These are phyloP conservation scores for Hyaena hyaena DNA, from an alignment of 2,113 vertebrate species.

Conservation along the genomic window DNA sequence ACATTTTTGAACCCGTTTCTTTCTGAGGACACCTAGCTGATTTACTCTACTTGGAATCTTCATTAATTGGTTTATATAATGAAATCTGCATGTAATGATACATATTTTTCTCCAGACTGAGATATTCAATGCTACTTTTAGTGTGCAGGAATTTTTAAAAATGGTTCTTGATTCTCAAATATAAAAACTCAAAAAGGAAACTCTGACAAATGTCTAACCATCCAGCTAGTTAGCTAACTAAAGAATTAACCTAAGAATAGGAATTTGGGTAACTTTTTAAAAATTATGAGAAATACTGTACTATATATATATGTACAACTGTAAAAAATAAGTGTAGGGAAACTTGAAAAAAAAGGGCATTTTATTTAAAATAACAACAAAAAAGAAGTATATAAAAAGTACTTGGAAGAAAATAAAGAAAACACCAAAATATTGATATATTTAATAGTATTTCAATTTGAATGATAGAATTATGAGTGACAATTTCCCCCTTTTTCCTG, in stretches of 20 bases:
- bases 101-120: not conserved
- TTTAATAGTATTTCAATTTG: not conserved
- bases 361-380: not conserved
- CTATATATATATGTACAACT: not conserved
- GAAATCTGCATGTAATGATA: not conserved
- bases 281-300: not conserved
- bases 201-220: not conserved
- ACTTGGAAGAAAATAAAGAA: not conserved
- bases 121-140: not conserved
- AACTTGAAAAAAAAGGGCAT: not conserved
- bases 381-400: not conserved
- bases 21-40: not conserved
- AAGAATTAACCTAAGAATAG: not conserved
- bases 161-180: not conserved
- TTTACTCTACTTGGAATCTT: not conserved
- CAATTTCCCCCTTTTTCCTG: not conserved
- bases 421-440: not conserved
- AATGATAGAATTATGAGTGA: not conserved
- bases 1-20: not conserved
- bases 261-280: not conserved
- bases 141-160: not conserved
- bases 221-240: not conserved
- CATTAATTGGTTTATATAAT: not conserved
- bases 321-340: not conserved
- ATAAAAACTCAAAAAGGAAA: not conserved